Base-by-base conservation (phyloP, 2,797 vertebrate species). In the Typhlichthys eigenmanni region DNA sequence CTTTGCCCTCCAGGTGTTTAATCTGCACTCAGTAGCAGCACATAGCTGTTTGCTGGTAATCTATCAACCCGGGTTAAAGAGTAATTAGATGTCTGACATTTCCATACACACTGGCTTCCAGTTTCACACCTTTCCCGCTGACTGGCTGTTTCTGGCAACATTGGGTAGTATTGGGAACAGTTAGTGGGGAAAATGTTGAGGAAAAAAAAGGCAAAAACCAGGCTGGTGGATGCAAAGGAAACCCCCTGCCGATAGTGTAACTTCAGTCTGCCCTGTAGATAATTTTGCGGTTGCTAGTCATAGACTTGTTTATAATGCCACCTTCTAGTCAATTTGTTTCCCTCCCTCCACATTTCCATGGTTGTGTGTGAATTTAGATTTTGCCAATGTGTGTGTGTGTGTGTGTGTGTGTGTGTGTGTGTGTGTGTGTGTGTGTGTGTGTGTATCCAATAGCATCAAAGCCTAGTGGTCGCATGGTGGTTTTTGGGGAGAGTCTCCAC, bases 251-350 rank as follows among this genome's bases (percentile, higher is more conserved):
- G 72, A 86, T 74, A 69, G 75, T 61, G 68, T 93, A 92, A 94
- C 91, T 92, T 93, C 78, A 66, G 64, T 56, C 47, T 64, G 55
- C 65, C 85, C 73, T 71, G 62, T 63, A 84, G 76, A 38, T 68
- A 77, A 75, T 84, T 77, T 77, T 88, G 87, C 84, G 83, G 81
- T 85, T 76, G 65, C 69, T 82, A 84, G 85, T 90, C 87, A 84
- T 86, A 87, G 78, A 71, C 70, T 82, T 88, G 85, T 85, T 87
- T 86, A 85, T 85, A 82, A 85, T 69, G 50, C 75, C 80, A 86
- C 83, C 83, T 79, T 85, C 67, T 84, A 81, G 79, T 82, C 71
- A 72, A 87, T 87, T 86, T 88, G 83, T 88, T 86, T 81, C 76
- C 74, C 79, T 80, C 49, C 55, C 43, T 45, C 63, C 60, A 70